Percentiles rank a stretch among this genome's conserved stretches.
phyloP scores from a whole-genome alignment of 2,888 invertebrate species.

The Scrobipalpa atriplicella region DNA sequence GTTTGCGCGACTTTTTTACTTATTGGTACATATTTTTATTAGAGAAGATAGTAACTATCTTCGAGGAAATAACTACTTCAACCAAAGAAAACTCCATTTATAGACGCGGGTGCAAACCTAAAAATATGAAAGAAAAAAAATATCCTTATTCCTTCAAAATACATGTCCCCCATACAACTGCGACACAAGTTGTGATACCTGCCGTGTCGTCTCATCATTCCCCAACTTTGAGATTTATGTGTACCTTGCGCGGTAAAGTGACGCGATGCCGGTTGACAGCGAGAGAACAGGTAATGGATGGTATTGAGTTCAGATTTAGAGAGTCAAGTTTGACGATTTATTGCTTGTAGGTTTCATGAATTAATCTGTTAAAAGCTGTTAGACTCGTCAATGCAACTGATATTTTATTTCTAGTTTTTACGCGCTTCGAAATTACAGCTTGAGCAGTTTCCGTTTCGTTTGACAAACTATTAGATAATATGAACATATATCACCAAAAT shows the following conservation, averaged over 20 bases:
- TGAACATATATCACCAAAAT: no score
- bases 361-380: neutral
- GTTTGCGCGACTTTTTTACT: no score
- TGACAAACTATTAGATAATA: no score
- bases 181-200: constrained; percentile 47
- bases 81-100: no score
- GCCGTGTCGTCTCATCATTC: constrained; percentile 54
- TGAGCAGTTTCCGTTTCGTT: neutral
- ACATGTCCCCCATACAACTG: constrained; percentile 30
- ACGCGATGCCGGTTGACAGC: neutral
- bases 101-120: no score
- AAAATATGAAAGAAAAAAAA: no score
- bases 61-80: no score
- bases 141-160: constrained; percentile 7
- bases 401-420: neutral
- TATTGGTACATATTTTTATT: no score
- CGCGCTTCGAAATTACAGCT: neutral
- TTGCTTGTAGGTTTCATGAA: neutral
- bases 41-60: no score
- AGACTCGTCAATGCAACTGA: neutral
- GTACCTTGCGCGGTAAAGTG: constrained; percentile 18
- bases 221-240: constrained; percentile 70
- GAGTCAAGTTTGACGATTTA: neutral
- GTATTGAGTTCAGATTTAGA: neutral
- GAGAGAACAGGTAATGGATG: constrained; percentile 11